Conservation (phyloP, 2,113 vertebrate species). For the Vanacampus margaritifer region DNA sequence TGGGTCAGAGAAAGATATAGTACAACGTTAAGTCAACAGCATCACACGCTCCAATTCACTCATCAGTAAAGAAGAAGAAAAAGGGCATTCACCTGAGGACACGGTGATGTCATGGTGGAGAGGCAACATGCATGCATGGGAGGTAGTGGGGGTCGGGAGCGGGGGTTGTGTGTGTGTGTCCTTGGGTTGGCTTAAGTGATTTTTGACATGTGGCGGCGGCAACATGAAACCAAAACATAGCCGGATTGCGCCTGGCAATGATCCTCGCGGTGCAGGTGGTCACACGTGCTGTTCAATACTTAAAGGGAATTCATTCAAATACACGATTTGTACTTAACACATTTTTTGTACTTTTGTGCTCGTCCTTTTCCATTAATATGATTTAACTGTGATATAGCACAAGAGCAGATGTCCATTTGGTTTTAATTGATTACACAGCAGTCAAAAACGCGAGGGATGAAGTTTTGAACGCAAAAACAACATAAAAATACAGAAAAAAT, state of each 20-base stretch:
- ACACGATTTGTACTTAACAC: not conserved
- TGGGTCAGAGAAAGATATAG: slow-evolving; percentile 75
- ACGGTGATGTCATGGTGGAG: slow-evolving; percentile 44
- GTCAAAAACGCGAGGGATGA: not conserved
- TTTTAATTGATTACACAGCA: too few relatives aligned
- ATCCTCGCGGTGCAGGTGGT: slow-evolving; percentile 41
- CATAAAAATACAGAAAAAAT: not conserved
- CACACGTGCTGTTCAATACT: not conserved
- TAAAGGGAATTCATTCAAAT: not conserved
- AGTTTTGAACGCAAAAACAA: not conserved
- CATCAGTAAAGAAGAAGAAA: slow-evolving; percentile 45
- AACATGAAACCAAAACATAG: slow-evolving; percentile 38
- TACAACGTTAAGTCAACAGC: slow-evolving; percentile 68
- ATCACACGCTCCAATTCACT: slow-evolving; percentile 56
- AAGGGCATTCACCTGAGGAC: slow-evolving; percentile 68
- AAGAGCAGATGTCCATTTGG: too few relatives aligned
- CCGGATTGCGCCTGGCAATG: slow-evolving; percentile 51
- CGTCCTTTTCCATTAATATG: not conserved
- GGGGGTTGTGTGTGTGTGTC: not conserved
- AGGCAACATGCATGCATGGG: slow-evolving; percentile 52
- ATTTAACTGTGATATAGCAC: not conserved
- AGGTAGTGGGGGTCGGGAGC: slow-evolving; percentile 12
- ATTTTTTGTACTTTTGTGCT: not conserved
- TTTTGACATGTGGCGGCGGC: not conserved
- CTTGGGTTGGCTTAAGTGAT: not conserved